These are phyloP conservation scores for rat (Rattus norvegicus) DNA, from an alignment of 2,113 vertebrate genomes.

Conservation along the genomic window GRCr8 NC_086039.1:126041001-126041500, in stretches of 20 bases:
- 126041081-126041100: neutral
- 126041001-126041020: neutral
- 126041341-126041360: neutral
- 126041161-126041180: neutral
- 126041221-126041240: neutral
- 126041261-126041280: conserved; percentile 1
- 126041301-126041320: neutral
- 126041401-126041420: conserved; percentile 24
- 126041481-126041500: neutral
- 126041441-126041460: conserved; percentile 47
- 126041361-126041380: neutral
- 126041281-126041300: conserved; percentile 21
- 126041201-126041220: neutral
- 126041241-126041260: neutral
- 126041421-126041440: neutral
- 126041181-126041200: neutral
- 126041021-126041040: neutral
- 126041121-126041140: neutral
- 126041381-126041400: conserved; percentile 2
- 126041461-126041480: conserved; percentile 38
- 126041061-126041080: neutral
- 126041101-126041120: neutral
- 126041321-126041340: neutral
- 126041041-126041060: too few species aligned
- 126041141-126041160: neutral